A percentile compares a stretch with the other conserved stretches of the same genome.
phyloP scores from a whole-genome alignment of 2,888 invertebrate genomes.

The Malachius bipustulatus region DNA sequence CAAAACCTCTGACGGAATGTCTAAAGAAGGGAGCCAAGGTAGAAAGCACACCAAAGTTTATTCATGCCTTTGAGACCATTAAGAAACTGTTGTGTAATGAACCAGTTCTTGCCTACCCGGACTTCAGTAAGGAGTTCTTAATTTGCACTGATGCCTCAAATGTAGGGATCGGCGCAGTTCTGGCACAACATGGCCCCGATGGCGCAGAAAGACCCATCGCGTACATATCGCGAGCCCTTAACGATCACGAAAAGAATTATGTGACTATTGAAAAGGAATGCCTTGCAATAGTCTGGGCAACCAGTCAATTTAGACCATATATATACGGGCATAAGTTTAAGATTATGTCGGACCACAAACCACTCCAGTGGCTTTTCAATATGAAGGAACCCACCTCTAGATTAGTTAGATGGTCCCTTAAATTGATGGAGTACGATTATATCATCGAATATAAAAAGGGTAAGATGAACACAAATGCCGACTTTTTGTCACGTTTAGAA shows the following conservation, averaged over 20 bases:
- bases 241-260: constrained; percentile 20
- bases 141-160: constrained; percentile 16
- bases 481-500: no score
- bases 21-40: no score
- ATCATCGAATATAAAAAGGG: no score
- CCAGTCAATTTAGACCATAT: constrained; percentile 24
- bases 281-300: constrained; percentile 20
- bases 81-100: constrained; percentile 24
- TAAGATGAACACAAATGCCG: no score
- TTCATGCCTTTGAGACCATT: no score
- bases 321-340: constrained; percentile 23
- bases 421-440: no score
- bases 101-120: constrained; percentile 32
- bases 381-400: constrained; percentile 28
- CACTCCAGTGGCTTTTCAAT: constrained; percentile 25
- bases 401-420: constrained; percentile 26
- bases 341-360: constrained; percentile 26
- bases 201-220: constrained; percentile 19
- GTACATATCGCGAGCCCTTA: constrained; percentile 18
- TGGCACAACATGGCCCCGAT: constrained; percentile 13
- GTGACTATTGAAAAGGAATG: constrained; percentile 23
- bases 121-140: constrained; percentile 42
- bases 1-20: no score
- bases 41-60: no score
- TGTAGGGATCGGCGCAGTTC: constrained; percentile 11